Evolutionary conservation across 1,140 invertebrate species (phyloP).

Genomic region (Drosophila truncata): DNA sequence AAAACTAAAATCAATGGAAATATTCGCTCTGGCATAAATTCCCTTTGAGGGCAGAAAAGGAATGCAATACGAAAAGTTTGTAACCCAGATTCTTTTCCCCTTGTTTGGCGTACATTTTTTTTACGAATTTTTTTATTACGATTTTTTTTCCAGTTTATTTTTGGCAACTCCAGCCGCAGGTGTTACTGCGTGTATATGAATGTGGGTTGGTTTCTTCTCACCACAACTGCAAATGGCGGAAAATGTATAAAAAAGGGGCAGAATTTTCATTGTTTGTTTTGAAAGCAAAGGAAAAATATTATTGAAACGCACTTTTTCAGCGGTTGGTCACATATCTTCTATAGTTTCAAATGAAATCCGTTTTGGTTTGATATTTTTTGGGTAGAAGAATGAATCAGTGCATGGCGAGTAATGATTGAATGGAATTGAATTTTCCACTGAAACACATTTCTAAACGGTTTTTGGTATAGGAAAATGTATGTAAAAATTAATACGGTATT

Average conservation of each 20-base stretch:
- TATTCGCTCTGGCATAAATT: constrained; percentile 79
- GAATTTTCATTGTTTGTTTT: constrained; percentile 59
- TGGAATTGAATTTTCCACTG: no score
- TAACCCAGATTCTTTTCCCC: constrained; percentile 72
- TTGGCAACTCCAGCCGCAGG: constrained; percentile 41
- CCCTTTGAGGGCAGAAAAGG: constrained; percentile 37
- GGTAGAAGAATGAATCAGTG: not conserved
- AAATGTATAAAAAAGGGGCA: constrained; percentile 49
- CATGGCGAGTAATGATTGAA: not conserved
- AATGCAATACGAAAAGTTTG: constrained; percentile 60
- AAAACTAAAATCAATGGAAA: constrained; percentile 79
- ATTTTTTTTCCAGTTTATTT: constrained; percentile 17
- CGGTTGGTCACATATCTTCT: constrained; percentile 23
- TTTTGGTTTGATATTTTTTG: constrained; percentile 53
- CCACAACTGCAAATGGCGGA: constrained; percentile 64
- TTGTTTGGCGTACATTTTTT: constrained; percentile 52
- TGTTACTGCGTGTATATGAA: constrained; percentile 25
- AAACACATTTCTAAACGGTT: not conserved
- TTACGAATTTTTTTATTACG: constrained; percentile 5
- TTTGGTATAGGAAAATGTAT: no score
- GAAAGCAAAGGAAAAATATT: constrained; percentile 31
- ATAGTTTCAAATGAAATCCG: constrained; percentile 41
- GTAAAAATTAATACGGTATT: no score
- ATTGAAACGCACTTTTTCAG: constrained; percentile 53
- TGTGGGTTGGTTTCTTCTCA: constrained; percentile 49